These are phyloP conservation scores for Brienomyrus brachyistius DNA, from an alignment of 2,113 vertebrate genomes.

Conservation along the genomic window DNA sequence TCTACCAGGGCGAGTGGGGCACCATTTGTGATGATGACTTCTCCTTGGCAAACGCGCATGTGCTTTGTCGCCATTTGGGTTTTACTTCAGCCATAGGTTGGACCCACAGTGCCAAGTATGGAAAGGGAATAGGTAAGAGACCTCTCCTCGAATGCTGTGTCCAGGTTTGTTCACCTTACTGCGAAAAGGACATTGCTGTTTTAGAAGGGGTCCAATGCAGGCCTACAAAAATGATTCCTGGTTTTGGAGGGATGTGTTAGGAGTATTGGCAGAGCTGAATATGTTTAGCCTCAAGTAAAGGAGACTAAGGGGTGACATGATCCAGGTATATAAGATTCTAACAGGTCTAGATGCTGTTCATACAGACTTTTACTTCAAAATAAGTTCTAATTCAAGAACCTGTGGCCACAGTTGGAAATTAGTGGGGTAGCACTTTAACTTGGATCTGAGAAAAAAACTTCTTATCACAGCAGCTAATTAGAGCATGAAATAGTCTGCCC, in stretches of 20 bases:
- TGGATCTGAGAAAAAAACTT: background rate
- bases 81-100: conserved; percentile 84
- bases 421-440: background rate
- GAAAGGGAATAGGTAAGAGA: conserved; percentile 80
- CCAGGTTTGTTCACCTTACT: background rate
- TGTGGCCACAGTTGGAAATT: background rate
- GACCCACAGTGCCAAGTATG: conserved; percentile 95
- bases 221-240: background rate
- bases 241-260: background rate
- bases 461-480: background rate
- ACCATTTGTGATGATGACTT: conserved; percentile 97
- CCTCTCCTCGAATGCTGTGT: background rate
- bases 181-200: background rate
- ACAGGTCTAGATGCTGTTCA: background rate
- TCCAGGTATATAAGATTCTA: background rate
- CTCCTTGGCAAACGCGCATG: conserved; percentile 75
- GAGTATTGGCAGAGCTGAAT: background rate
- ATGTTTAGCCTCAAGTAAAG: background rate
- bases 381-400: background rate
- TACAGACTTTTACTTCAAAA: background rate
- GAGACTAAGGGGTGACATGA: background rate
- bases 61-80: conserved; percentile 87
- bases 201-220: background rate
- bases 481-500: too few species aligned
- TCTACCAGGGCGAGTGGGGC: conserved; percentile 88